Base-by-base conservation (phyloP, 1,140 invertebrate species). In the Heliothis virescens region DNA sequence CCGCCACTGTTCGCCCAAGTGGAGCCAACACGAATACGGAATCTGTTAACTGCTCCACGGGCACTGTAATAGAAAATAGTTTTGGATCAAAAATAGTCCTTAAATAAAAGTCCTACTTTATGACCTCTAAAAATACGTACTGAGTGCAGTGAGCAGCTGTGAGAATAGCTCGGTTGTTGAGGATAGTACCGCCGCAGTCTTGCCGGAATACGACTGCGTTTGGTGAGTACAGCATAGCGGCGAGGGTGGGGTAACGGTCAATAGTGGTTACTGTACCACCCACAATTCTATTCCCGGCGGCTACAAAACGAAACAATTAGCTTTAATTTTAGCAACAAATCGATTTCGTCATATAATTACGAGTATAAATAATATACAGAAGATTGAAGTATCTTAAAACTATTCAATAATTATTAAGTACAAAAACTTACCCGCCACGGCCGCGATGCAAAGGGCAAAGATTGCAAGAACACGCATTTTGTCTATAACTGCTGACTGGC, bases 101-200 rank as follows among this genome's bases (percentile, higher is more conserved):
- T 2, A n/a, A 2, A 7, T 34, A 34, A 0, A 4, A 34, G 0
- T 4, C 34, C 0, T 2, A 1, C 1, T 26, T 34, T 2, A 34
- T 34, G 7, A 2, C 34, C 3, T 0, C 7, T 9, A 60, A 29
- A n/a, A 13, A 2, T 59, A 90, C 88, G 85, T 85, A 90, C 90
- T 50, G 26, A 26, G 85, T 80, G 53, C 89, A 91, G 26, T 89
- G 86, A n/a, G 86, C 89, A n/a, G 87, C 87, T 3, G 89, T 87
- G 10, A 92, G 79, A 13, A 92, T 74, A 21, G 89, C 65, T 74
- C 84, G 82, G 3, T 69, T 85, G 15, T 81, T 92, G 5, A 92
- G 62, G 29, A 91, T 88, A 15, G 84, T 76, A 15, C 86, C 85
- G 10, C 86, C 88, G 16, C 88, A 89, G 10, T 16, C 16, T 13